These are phyloP conservation scores for Crotalus tigris DNA, from an alignment of 2,113 vertebrate species.

Conservation along the genomic window DNA sequence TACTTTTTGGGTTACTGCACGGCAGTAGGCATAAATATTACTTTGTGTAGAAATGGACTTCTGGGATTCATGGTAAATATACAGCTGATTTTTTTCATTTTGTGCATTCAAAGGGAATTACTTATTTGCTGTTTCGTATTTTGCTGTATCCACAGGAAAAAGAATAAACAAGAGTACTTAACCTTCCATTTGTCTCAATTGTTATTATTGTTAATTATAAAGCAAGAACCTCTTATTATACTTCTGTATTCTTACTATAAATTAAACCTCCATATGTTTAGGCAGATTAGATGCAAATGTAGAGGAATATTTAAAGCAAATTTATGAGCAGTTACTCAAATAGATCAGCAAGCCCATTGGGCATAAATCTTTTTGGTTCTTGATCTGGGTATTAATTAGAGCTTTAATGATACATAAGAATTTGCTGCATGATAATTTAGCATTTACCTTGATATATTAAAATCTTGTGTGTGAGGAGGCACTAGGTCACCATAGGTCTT, in stretches of 20 bases:
- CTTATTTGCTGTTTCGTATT: not conserved
- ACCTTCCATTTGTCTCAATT: not conserved
- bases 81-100: not conserved
- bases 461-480: not conserved
- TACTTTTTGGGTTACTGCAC: too few species aligned
- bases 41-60: not conserved
- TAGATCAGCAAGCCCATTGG: not conserved
- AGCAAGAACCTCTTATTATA: not conserved
- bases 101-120: not conserved
- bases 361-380: not conserved
- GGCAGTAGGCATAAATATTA: not conserved
- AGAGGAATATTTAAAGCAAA: not conserved
- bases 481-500: not conserved
- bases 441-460: not conserved
- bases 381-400: not conserved
- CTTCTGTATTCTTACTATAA: not conserved
- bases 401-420: not conserved
- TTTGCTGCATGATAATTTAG: not conserved
- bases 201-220: conserved; percentile 18
- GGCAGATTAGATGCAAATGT: not conserved
- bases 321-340: not conserved
- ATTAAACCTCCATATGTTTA: not conserved
- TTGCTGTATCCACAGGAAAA: not conserved
- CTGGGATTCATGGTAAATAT: not conserved
- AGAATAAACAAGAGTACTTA: not conserved